Percentiles rank a stretch among this genome's conserved stretches.
phyloP scores from a whole-genome alignment of 1,140 invertebrate species.

The Formica selysi region DNA sequence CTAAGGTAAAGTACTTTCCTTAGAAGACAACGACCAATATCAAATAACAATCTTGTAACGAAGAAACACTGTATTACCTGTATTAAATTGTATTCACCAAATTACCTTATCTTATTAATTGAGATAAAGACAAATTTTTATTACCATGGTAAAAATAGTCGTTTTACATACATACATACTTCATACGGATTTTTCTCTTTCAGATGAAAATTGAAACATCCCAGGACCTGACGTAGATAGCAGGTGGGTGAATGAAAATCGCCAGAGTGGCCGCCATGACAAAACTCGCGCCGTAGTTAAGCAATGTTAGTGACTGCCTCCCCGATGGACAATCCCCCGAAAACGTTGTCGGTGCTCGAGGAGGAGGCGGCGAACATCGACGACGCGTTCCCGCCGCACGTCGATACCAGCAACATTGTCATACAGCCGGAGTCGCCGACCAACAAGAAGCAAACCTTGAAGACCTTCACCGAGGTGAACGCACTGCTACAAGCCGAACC shows the following conservation, averaged over 20 bases:
- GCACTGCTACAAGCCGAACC: slow-evolving; percentile 89
- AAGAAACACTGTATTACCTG: too few relatives aligned
- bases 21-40: too few relatives aligned
- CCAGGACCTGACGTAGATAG: slow-evolving; percentile 83
- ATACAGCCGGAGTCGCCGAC: slow-evolving; percentile 88
- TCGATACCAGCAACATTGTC: slow-evolving; percentile 90
- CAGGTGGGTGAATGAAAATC: slow-evolving; percentile 49
- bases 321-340: slow-evolving; percentile 82
- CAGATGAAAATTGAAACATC: slow-evolving; percentile 85
- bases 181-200: slow-evolving; percentile 56
- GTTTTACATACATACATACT: neutral
- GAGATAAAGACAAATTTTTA: neutral
- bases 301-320: slow-evolving; percentile 82
- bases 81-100: neutral
- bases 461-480: slow-evolving; percentile 92
- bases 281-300: slow-evolving; percentile 77
- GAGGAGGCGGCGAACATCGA: slow-evolving; percentile 89
- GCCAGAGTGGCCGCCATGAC: slow-evolving; percentile 69
- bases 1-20: too few relatives aligned
- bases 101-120: slow-evolving; percentile 10
- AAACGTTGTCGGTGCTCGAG: slow-evolving; percentile 87
- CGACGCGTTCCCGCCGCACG: slow-evolving; percentile 91
- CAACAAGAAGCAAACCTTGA: slow-evolving; percentile 91
- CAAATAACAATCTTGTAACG: too few relatives aligned
- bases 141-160: too few relatives aligned